Percentiles rank a stretch among this genome's conserved stretches.
phyloP scores from a whole-genome alignment of 2,797 vertebrate species.

The Taeniopygia guttata region DNA sequence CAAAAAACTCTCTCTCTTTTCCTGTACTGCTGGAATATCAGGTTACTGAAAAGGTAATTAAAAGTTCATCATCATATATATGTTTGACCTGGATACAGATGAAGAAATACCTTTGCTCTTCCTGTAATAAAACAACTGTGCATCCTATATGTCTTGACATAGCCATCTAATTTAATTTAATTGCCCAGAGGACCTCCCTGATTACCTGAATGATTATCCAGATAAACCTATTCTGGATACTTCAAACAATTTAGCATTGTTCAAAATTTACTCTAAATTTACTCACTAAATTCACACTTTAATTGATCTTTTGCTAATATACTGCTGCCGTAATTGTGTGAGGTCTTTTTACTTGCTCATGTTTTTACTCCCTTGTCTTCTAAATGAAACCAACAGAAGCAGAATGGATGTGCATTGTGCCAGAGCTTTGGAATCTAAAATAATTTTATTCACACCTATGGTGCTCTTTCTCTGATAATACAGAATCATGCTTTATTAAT shows the following conservation, averaged over 20 bases:
- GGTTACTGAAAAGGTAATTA: not conserved
- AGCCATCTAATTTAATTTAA: not conserved
- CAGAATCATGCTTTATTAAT: not conserved
- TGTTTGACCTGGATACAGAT: not conserved
- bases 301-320: not conserved
- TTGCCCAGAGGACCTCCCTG: not conserved
- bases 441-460: not conserved
- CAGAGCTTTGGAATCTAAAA: not conserved
- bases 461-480: not conserved
- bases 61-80: not conserved
- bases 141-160: not conserved
- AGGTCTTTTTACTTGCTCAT: not conserved
- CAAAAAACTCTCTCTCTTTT: not conserved
- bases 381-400: not conserved
- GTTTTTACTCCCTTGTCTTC: not conserved
- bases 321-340: not conserved
- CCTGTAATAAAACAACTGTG: not conserved
- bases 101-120: not conserved
- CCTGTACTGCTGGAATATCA: not conserved
- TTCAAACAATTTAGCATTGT: not conserved
- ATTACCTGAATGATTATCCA: not conserved
- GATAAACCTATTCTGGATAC: not conserved
- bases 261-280: not conserved
- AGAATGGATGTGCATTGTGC: not conserved
- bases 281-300: not conserved